Percentiles rank a stretch among this genome's conserved stretches.
Evolutionary conservation across 1,140 invertebrate species (phyloP).

Genomic region (Sminthurinus signatus): DNA sequence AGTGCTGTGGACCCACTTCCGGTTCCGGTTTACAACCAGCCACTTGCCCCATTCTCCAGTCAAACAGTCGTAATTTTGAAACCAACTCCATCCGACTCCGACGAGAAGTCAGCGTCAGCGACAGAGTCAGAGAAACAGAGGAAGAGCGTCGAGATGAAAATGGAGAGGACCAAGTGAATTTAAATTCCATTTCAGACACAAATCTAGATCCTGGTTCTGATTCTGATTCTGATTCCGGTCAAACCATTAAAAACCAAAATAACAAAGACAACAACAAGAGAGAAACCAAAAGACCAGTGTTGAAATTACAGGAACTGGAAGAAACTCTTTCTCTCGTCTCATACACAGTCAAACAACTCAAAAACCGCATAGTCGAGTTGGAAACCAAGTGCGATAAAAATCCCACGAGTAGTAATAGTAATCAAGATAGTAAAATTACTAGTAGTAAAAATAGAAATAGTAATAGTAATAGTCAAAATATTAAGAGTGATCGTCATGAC

Average conservation of each 20-base stretch:
- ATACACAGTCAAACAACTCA: background rate
- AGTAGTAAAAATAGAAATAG: too few relatives aligned
- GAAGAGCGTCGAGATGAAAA: background rate
- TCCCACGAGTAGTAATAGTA: background rate
- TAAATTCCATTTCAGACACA: too few relatives aligned
- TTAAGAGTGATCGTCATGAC: too few relatives aligned
- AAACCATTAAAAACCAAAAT: too few relatives aligned
- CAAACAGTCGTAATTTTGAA: background rate
- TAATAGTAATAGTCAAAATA: too few relatives aligned
- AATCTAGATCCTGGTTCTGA: background rate
- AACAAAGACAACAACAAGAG: too few relatives aligned
- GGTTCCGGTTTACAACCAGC: background rate
- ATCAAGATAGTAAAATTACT: too few relatives aligned
- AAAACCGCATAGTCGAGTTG: slow-evolving; percentile 7
- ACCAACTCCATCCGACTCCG: slow-evolving; percentile 7
- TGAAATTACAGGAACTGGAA: slow-evolving; percentile 4
- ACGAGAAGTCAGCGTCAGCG: background rate
- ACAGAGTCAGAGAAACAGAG: background rate
- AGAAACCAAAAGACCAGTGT: too few relatives aligned
- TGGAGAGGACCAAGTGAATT: too few relatives aligned
- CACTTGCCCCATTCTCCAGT: slow-evolving; percentile 14
- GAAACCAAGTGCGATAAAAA: slow-evolving; percentile 1
- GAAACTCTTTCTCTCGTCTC: background rate
- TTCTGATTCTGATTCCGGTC: too few relatives aligned
- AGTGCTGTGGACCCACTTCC: background rate